Conservation (phyloP, 2,113 vertebrate genomes). For the Balaenoptera acutorostrata region DNA sequence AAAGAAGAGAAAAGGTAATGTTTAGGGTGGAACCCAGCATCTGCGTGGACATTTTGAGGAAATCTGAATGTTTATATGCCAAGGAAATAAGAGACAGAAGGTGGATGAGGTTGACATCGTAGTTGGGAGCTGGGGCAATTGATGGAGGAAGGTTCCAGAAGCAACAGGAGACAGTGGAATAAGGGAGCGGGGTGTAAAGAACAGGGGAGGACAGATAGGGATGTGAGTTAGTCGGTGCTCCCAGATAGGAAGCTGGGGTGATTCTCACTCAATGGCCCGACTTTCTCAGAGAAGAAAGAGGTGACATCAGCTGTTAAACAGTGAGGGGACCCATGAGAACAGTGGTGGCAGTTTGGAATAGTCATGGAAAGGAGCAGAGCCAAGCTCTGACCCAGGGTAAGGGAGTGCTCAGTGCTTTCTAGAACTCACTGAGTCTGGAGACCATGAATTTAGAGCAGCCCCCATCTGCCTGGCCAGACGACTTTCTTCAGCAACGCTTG, state of each 20-base stretch:
- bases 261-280: not conserved
- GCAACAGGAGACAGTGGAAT: not conserved
- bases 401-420: not conserved
- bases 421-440: not conserved
- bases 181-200: not conserved
- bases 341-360: not conserved
- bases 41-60: not conserved
- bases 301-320: not conserved
- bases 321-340: not conserved
- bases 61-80: not conserved
- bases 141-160: conserved; percentile 1
- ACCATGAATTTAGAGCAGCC: fast-evolving
- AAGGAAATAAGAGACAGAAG: not conserved
- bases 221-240: fast-evolving
- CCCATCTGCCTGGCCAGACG: fast-evolving
- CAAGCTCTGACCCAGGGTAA: not conserved
- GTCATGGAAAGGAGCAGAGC: not conserved
- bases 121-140: not conserved
- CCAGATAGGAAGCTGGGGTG: not conserved
- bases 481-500: not conserved
- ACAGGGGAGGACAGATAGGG: not conserved
- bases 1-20: not conserved
- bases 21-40: not conserved
- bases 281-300: not conserved
- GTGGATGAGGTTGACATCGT: not conserved